Base-by-base conservation (phyloP, 2,113 vertebrate genomes). In the Myrmecobius fasciatus region DNA sequence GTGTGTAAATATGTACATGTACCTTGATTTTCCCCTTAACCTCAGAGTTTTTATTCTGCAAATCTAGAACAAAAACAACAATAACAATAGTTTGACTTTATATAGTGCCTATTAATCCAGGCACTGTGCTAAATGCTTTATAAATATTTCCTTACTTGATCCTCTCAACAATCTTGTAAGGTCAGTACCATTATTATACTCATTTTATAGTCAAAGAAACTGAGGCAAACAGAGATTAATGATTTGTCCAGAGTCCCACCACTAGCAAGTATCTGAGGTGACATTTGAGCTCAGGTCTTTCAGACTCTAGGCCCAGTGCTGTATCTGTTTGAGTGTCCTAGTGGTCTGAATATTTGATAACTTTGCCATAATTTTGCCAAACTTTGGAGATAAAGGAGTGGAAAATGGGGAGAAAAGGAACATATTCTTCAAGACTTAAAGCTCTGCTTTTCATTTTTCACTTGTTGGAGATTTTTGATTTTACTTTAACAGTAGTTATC, bases 381-480 rank as follows among this genome's bases (percentile, higher is more conserved):
- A 93, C 26, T 91, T 94, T 9, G 89, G 14, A 56, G 31, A 90
- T 51, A 51, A 51, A 10, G 49, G 49, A 51, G 49, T 51, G 3
- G 5, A 14, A 3, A 1, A n/a, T 75, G 36, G 36, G 94, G 89
- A 75, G 89, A 75, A 92, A 28, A 89, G 95, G 83, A 53, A 52
- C 49, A 92, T 51, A 51, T 53, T 92, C 24, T 92, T 25, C 20
- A 96, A 88, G 14, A 89, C 47, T 90, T 52, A 26, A 53, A 60
- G 25, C 94, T 96, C 22, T 93, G 94, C 93, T 75, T 60, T 95
- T n/a, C n/a, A 46, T 94, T 94, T 83, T 91, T 94, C 8, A 3
- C 83, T n/a, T 75, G 67, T 75, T 20, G 36, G 67, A 88, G 89
- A 0, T 51, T 91, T 95, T 93, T 92, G 91, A 90, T n/a, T 28